These are phyloP conservation scores for Schlechtendalia chinensis DNA, from an alignment of 1,140 invertebrate genomes.

Conservation along the genomic window DNA sequence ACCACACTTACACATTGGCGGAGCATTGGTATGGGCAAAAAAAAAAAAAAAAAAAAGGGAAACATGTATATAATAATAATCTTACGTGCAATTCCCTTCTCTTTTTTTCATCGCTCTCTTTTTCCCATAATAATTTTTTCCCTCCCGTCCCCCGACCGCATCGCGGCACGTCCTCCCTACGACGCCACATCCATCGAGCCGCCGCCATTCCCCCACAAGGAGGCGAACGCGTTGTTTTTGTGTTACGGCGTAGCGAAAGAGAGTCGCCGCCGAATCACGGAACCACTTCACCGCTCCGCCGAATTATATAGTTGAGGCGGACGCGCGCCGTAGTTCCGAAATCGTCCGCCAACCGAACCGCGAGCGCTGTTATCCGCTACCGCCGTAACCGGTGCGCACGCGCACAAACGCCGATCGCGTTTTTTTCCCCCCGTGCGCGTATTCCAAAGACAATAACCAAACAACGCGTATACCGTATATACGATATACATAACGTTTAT, in stretches of 20 bases:
- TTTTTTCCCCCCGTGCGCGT: conserved; percentile 31
- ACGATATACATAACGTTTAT: background rate
- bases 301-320: background rate
- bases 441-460: conserved; percentile 48
- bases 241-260: background rate
- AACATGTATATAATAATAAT: conserved; percentile 1
- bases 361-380: conserved; percentile 3
- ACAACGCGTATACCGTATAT: conserved; percentile 31
- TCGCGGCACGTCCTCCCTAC: background rate
- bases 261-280: background rate
- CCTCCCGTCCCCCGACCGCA: background rate
- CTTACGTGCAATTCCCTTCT: conserved; percentile 6
- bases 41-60: background rate
- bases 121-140: conserved; percentile 34
- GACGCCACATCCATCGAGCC: background rate
- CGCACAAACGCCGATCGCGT: conserved; percentile 49
- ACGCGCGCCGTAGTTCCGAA: conserved; percentile 2
- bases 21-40: background rate
- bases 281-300: too few species aligned
- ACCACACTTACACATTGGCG: too few species aligned
- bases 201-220: background rate
- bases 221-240: background rate
- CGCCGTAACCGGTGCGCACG: conserved; percentile 12
- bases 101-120: conserved; percentile 7
- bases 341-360: conserved; percentile 9